Percentiles rank a stretch among this genome's conserved stretches.
Conservation (phyloP, 30 jellyfish, hydroid and myxozoan genomes). For the Phacellophora camtschatica region DNA sequence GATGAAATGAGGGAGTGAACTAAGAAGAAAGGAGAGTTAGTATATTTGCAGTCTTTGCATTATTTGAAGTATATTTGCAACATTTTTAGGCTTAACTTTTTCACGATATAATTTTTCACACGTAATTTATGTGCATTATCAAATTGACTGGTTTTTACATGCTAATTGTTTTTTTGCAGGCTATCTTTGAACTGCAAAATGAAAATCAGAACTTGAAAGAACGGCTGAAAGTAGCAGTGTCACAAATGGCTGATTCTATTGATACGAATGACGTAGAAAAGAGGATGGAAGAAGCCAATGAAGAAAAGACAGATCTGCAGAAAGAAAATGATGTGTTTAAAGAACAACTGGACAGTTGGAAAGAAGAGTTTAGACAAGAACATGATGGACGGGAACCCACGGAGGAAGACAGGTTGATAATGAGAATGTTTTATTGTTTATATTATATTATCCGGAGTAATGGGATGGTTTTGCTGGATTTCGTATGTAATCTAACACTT, state of each 20-base stretch:
- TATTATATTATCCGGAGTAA: background rate
- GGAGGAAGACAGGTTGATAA: conserved; percentile 74
- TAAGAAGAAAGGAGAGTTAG: too few relatives aligned
- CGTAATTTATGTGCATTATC: too few relatives aligned
- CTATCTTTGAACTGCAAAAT: conserved; percentile 23
- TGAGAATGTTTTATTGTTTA: background rate
- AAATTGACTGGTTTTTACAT: too few relatives aligned
- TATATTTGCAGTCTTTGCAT: too few relatives aligned
- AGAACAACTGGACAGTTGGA: conserved; percentile 60
- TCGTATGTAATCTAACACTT: too few relatives aligned
- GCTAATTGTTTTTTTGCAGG: conserved; percentile 19
- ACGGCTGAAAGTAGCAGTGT: conserved; percentile 46
- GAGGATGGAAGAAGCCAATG: conserved; percentile 41
- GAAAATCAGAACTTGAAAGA: conserved; percentile 44
- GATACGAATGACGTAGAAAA: conserved; percentile 49
- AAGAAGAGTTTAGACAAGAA: conserved; percentile 41
- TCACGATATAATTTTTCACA: too few relatives aligned
- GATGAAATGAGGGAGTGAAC: too few relatives aligned
- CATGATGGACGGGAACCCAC: conserved; percentile 77
- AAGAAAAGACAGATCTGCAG: conserved; percentile 29
- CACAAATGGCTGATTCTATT: conserved; percentile 64
- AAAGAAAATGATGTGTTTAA: conserved; percentile 52
- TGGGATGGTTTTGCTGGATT: too few relatives aligned
- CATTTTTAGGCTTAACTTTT: too few relatives aligned
- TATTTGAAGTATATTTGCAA: too few relatives aligned